Evolutionary conservation across 1,140 invertebrate species (phyloP), one percentile per base, ranked within the genome.

Genomic region (Drosophila subobscura): DNA sequence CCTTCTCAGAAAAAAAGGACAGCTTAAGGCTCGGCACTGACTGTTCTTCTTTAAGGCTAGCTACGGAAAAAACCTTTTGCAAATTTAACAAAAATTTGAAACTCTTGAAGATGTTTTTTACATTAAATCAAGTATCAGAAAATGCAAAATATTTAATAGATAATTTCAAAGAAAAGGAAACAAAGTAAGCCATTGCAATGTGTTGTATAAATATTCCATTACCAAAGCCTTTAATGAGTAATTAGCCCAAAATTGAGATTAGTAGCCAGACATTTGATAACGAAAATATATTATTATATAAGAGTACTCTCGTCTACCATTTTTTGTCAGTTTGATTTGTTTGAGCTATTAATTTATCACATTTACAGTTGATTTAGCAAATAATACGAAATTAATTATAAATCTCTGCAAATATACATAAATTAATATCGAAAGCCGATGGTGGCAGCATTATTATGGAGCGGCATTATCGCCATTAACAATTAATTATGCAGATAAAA

Each of bases 401-500:
- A 79, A 76, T 79, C 83, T 50, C 50, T 47, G 29, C n/a, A 10
- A 50, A 45, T 33, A 27, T 33, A 63, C 64, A 71, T 79, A 77
- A 76, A 86, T 80, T 78, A 86, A 78, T 52, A 56, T 20, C 41
- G 41, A 55, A 72, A 12, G 47, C 27, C 41, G 27, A 29, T 41
- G 10, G 33, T n/a, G n/a, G n/a, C n/a, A n/a, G n/a, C n/a, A n/a
- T n/a, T n/a, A n/a, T n/a, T n/a, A n/a, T n/a, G 14, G 57, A 25
- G 61, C 66, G 50, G 37, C 45, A 67, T 75, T 74, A 80, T 81
- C 67, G 51, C 63, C 59, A 81, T 86, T 81, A 86, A 86, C 81
- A 80, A 88, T 88, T 88, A 88, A 88, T 88, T 88, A 83, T 79
- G 61, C 73, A 59, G 74, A 86, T 76, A 83, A 59, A 72, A 57